Evolutionary conservation across 2,797 vertebrate genomes (phyloP).

Genomic region (Ctenopoma multispine): DNA sequence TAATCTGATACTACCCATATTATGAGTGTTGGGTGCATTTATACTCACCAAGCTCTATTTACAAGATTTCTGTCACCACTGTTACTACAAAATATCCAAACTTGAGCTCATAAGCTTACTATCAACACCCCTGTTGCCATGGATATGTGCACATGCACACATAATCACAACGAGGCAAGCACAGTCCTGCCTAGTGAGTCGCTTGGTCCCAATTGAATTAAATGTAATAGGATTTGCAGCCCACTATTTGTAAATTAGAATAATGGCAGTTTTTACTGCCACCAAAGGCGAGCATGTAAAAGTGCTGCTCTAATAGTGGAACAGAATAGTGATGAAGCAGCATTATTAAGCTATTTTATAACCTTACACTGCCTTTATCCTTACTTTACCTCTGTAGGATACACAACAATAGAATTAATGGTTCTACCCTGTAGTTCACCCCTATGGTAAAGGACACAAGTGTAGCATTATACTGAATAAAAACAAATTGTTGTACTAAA

Average conservation of each 20-base stretch:
- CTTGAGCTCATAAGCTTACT: slow-evolving; percentile 5
- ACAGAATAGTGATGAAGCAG: slow-evolving; percentile 38
- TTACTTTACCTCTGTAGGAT: slow-evolving; percentile 22
- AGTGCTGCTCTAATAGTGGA: slow-evolving; percentile 25
- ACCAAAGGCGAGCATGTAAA: slow-evolving; percentile 46
- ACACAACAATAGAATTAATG: not conserved
- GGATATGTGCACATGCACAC: slow-evolving; percentile 10
- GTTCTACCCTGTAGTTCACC: not conserved
- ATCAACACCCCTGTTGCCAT: slow-evolving; percentile 10
- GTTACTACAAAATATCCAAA: slow-evolving; percentile 27
- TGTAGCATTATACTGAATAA: not conserved
- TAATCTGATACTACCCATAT: slow-evolving; percentile 34
- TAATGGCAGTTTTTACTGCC: slow-evolving; percentile 49
- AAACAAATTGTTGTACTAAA: not conserved
- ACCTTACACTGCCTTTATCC: slow-evolving; percentile 22
- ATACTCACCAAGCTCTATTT: slow-evolving; percentile 17
- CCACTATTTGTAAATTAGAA: slow-evolving; percentile 55
- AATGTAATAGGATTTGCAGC: slow-evolving; percentile 58
- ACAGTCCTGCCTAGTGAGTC: slow-evolving; percentile 24
- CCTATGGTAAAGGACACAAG: not conserved
- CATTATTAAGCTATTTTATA: slow-evolving; percentile 45
- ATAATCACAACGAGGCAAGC: not conserved
- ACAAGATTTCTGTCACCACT: slow-evolving; percentile 10
- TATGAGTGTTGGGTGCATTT: slow-evolving; percentile 10
- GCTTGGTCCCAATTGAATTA: slow-evolving; percentile 58